These are phyloP conservation scores for Pelodiscus sinensis DNA, from an alignment of 2,113 vertebrate species.

Conservation along the genomic window DNA sequence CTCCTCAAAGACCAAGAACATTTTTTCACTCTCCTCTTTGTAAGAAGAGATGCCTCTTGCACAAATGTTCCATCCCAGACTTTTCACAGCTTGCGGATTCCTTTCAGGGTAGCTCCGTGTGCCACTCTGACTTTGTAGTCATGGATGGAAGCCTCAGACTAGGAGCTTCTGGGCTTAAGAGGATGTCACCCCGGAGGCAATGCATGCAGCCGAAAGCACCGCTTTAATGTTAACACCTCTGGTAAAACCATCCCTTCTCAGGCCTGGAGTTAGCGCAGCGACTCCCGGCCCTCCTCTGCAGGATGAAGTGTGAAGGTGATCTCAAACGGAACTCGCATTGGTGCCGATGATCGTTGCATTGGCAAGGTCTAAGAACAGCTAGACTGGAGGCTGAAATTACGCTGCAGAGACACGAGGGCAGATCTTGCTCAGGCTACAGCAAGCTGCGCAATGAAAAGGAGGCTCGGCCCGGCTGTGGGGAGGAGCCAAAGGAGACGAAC, in stretches of 20 bases:
- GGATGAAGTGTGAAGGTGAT: constrained; percentile 60
- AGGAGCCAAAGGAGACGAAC: neutral
- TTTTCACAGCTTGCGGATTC: neutral
- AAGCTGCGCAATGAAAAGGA: neutral
- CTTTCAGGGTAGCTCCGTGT: neutral
- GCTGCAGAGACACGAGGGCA: neutral
- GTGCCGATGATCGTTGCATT: constrained; percentile 60
- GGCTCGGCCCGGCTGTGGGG: neutral
- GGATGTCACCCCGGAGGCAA: constrained; percentile 41
- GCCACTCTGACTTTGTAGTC: neutral
- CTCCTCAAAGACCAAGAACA: too few relatives aligned
- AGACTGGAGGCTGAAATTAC: neutral
- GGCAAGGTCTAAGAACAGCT: constrained; percentile 15
- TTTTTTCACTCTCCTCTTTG: neutral
- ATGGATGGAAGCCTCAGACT: neutral
- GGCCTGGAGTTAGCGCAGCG: constrained; percentile 19
- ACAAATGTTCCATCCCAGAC: neutral
- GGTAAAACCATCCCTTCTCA: constrained; percentile 54
- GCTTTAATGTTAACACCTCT: constrained; percentile 44
- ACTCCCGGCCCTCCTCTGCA: constrained; percentile 7
- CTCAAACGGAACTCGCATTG: neutral
- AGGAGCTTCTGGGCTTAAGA: constrained; percentile 25
- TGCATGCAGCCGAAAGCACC: constrained; percentile 38
- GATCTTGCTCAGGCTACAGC: neutral
- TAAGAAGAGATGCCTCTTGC: neutral